Base-by-base conservation (phyloP, 1,140 invertebrate species). In the Temnothorax nylanderi region DNA sequence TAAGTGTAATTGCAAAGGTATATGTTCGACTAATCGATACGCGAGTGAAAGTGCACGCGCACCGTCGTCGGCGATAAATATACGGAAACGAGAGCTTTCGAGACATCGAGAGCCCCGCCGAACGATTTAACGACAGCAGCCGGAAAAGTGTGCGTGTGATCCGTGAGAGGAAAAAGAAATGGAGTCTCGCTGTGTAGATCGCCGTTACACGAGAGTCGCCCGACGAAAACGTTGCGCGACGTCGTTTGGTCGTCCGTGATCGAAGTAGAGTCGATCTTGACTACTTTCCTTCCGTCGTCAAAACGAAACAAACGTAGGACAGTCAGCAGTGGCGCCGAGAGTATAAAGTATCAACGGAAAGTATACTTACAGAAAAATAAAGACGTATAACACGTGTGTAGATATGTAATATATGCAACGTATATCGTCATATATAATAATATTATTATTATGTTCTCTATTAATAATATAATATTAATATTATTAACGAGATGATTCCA, bases 291-390 rank as follows among this genome's bases (percentile, higher is more conserved):
- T 86, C 41, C 74, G 80, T 88, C 81, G 87, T 89, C 75, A 56
- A 64, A 89, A 89, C 71, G 67, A 90, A 89, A 77, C 47, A 81
- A 86, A 89, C 88, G 84, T 86, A 81, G 77, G 64, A 89, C 76
- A 89, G 89, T 89, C 85, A 84, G 64, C 88, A 74, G 88, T 82
- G 76, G 77, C 77, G 62, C 54, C 77, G 85, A 87, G 85, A 82
- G 81, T 89, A 69, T 60, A 81, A 84, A 82, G 44, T 85, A 86
- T 78, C 71, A 78, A 69, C 77, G 85, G 72, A 87, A 90, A 62
- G 65, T 60, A 76, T 54, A 67, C 64, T 85, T 37, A 86, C 44
- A 86, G 64, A 71, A 85, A 85, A 74, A 49, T 78, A 86, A 81
- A 78, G 64, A 80, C 78, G 78, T 56, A 71, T 62, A 51, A 81